Percentiles rank a stretch among this genome's conserved stretches.
Evolutionary conservation across 2,888 invertebrate species (phyloP).

Genomic region (Ferrisia virgata): DNA sequence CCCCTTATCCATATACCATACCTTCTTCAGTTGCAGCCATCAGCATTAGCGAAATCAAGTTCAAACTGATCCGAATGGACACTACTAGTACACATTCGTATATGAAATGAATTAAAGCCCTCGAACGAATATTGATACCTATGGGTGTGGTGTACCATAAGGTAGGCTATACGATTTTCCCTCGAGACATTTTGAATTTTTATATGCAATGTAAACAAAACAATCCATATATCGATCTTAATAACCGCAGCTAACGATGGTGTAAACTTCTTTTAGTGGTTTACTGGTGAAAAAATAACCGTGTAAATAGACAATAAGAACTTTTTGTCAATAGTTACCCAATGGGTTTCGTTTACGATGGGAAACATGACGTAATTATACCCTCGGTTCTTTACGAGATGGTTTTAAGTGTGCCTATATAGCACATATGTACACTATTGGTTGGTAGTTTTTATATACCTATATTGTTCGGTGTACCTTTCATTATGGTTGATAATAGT

Average conservation of each 20-base stretch:
- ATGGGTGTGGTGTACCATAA: too few species aligned
- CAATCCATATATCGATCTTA: neutral
- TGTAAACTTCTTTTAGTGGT: constrained; percentile 2
- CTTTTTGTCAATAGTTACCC: constrained; percentile 10
- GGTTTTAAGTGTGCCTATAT: too few species aligned
- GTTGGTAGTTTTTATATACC: too few species aligned
- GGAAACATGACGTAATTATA: neutral
- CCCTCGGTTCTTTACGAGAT: neutral
- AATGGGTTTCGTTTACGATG: constrained; percentile 23
- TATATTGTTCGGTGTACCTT: too few species aligned
- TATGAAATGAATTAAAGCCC: too few species aligned
- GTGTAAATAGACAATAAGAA: constrained; percentile 1
- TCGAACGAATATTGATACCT: neutral
- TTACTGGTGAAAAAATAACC: neutral
- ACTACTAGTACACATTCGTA: too few species aligned
- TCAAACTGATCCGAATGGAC: neutral
- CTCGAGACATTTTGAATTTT: neutral
- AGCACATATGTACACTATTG: too few species aligned
- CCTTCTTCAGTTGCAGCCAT: neutral
- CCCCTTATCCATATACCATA: too few species aligned
- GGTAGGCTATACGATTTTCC: neutral
- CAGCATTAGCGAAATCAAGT: neutral
- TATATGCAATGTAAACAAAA: neutral
- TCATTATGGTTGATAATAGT: too few species aligned
- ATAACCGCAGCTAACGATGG: neutral